phyloP scores from a whole-genome alignment of 35 echinoderm and acorn worm species.

The Chiridota heheva region DNA sequence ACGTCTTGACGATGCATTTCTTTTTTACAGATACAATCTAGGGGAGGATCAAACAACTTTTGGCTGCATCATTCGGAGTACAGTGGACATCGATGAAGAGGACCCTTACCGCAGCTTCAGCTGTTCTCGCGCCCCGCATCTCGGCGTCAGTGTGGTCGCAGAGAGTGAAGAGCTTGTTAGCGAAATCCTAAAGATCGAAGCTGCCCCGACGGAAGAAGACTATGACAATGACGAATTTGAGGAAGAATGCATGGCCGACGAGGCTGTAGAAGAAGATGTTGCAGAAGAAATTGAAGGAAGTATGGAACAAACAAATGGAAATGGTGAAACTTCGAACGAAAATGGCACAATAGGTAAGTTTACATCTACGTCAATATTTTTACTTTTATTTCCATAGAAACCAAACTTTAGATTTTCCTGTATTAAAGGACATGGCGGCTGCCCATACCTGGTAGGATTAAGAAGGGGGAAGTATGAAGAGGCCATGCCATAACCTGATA shows the following conservation, averaged over 20 bases:
- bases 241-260: slow-evolving; percentile 14
- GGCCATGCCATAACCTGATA: too few relatives aligned
- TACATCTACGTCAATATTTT: too few relatives aligned
- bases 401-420: too few relatives aligned
- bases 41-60: slow-evolving; percentile 44
- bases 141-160: slow-evolving; percentile 37
- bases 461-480: too few relatives aligned
- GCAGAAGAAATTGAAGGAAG: background rate
- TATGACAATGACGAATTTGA: slow-evolving; percentile 17
- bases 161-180: slow-evolving; percentile 81
- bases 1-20: too few relatives aligned
- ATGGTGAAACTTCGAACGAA: background rate
- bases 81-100: slow-evolving; percentile 45
- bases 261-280: background rate
- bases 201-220: slow-evolving; percentile 47
- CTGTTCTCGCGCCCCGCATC: slow-evolving; percentile 37
- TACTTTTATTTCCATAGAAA: too few relatives aligned
- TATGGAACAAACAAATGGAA: background rate
- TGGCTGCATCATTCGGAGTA: slow-evolving; percentile 72
- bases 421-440: too few relatives aligned
- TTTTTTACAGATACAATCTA: slow-evolving; percentile 23
- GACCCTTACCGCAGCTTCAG: slow-evolving; percentile 25
- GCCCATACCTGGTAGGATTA: too few relatives aligned
- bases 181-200: slow-evolving; percentile 51
- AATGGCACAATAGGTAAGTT: too few relatives aligned